phyloP scores from a whole-genome alignment of 2,797 vertebrate genomes.

The Micromesistius poutassou region DNA sequence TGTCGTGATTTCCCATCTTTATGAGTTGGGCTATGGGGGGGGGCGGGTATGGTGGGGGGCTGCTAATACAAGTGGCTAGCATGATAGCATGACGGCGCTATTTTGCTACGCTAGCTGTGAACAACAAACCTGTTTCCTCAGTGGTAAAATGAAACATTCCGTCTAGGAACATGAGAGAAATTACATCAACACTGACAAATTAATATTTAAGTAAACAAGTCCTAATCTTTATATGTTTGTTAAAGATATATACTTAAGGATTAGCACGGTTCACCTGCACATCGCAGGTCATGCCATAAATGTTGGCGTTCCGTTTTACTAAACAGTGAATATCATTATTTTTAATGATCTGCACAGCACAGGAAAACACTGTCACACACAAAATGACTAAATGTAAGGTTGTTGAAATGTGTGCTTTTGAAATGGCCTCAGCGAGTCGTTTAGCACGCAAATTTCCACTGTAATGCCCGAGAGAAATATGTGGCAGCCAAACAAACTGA shows the following conservation, averaged over 20 bases:
- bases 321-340: not conserved
- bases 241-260: not conserved
- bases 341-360: not conserved
- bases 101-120: conserved; percentile 5
- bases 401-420: not conserved
- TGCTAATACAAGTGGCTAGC: too few species aligned
- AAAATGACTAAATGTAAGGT: not conserved
- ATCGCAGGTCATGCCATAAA: not conserved
- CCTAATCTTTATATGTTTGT: conserved; percentile 18
- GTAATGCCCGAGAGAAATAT: not conserved
- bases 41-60: conserved; percentile 1
- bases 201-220: conserved; percentile 39
- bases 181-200: conserved; percentile 36
- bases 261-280: not conserved
- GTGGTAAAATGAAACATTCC: conserved; percentile 65
- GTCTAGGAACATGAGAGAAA: conserved; percentile 62
- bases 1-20: not conserved
- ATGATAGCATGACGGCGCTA: not conserved
- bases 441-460: not conserved
- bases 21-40: conserved; percentile 4
- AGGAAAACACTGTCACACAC: not conserved
- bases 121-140: conserved; percentile 71
- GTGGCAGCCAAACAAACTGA: not conserved
- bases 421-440: not conserved
- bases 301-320: not conserved